A percentile compares a stretch with the other conserved stretches of the same genome.
These are phyloP conservation scores for Polymixis lichenea DNA, from an alignment of 2,888 invertebrate species.

Conservation along the genomic window DNA sequence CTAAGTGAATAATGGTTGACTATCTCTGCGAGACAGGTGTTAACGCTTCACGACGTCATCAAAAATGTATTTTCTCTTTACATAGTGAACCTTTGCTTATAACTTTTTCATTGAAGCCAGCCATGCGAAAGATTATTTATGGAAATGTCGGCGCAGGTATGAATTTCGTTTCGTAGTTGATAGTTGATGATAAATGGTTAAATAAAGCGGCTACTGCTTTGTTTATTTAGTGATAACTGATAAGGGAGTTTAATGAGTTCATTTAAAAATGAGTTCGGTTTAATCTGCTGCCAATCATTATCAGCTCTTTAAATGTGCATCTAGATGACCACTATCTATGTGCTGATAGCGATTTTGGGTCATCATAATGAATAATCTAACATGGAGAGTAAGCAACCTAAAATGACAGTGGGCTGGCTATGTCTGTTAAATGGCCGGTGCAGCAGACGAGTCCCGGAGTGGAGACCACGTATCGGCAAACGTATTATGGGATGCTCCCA, in stretches of 20 bases:
- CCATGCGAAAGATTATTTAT: slow-evolving; percentile 35
- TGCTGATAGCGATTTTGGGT: slow-evolving; percentile 6
- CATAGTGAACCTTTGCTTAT: slow-evolving; percentile 22
- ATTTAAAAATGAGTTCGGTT: slow-evolving; percentile 11
- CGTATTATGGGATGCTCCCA: too few relatives aligned
- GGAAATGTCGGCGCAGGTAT: slow-evolving; percentile 20
- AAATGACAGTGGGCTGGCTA: too few relatives aligned
- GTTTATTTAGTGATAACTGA: slow-evolving; percentile 37
- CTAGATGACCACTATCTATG: not conserved
- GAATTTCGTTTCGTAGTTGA: slow-evolving; percentile 17
- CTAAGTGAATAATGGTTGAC: slow-evolving; percentile 23
- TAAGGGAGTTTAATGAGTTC: slow-evolving; percentile 18
- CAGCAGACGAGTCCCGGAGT: too few relatives aligned
- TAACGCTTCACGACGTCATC: slow-evolving; percentile 40
- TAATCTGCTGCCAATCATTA: not conserved
- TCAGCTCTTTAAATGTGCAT: not conserved
- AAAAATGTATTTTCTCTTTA: slow-evolving; percentile 55
- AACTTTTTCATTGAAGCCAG: slow-evolving; percentile 41
- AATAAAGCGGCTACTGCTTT: slow-evolving; percentile 17
- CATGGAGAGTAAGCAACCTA: too few relatives aligned
- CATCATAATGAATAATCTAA: not conserved
- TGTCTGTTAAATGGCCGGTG: too few relatives aligned
- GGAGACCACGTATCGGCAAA: too few relatives aligned
- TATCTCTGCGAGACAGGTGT: slow-evolving; percentile 54
- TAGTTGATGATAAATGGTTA: slow-evolving; percentile 23